Conservation (phyloP, 2,113 vertebrate genomes). For the Peucedramus taeniatus region DNA sequence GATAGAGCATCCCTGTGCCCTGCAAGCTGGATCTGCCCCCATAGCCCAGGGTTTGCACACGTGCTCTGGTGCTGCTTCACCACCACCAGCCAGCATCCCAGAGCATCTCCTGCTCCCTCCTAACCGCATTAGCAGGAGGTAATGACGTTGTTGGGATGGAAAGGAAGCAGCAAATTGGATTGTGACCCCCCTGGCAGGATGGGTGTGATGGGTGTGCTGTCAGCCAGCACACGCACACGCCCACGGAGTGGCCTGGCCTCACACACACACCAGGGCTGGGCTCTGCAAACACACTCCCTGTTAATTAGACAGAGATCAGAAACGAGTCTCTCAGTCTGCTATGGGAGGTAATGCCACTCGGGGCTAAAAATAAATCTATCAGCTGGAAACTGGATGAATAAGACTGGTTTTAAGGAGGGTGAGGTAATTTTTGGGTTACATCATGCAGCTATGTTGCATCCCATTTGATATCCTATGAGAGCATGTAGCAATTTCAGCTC, state of each 20-base stretch:
- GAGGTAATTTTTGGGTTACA: conserved; percentile 4
- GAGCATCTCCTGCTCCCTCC: conserved; percentile 25
- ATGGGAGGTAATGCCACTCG: neutral
- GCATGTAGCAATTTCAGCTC: neutral
- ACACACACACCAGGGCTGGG: neutral
- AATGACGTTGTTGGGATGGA: neutral
- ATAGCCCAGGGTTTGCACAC: neutral
- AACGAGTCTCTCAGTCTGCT: neutral
- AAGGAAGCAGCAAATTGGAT: conserved; percentile 40
- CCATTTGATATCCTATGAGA: neutral
- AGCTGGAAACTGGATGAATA: neutral
- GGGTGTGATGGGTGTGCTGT: neutral
- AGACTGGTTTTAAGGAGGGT: conserved; percentile 10
- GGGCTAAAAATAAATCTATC: neutral
- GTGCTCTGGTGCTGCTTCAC: neutral
- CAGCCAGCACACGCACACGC: neutral
- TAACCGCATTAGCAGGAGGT: conserved; percentile 8
- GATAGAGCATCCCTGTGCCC: neutral
- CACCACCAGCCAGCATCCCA: neutral
- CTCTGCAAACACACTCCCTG: neutral
- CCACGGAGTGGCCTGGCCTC: neutral
- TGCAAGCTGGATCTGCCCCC: neutral
- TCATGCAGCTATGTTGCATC: neutral
- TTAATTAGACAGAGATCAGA: conserved; percentile 4
- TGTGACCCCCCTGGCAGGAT: neutral